These are phyloP conservation scores for Solenodon paradoxus DNA, from an alignment of 2,113 vertebrate species.

Conservation along the genomic window DNA sequence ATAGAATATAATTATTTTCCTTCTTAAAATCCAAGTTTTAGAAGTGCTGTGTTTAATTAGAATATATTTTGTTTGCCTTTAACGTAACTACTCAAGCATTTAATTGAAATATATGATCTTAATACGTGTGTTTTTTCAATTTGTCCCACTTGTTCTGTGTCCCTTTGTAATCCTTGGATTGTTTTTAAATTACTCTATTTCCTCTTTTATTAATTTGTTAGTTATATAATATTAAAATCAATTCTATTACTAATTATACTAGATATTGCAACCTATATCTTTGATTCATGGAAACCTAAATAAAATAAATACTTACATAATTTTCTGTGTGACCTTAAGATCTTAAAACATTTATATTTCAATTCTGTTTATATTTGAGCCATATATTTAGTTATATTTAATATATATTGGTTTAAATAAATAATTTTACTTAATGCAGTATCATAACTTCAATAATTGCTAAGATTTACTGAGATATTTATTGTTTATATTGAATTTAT, in stretches of 20 bases:
- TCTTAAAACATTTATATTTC: not conserved
- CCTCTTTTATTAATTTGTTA: constrained; percentile 22
- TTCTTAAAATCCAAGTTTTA: not conserved
- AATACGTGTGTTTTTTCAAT: not conserved
- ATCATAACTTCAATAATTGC: not conserved
- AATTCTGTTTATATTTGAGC: not conserved
- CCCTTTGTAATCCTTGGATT: not conserved
- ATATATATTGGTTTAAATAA: no score
- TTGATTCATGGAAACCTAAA: not conserved
- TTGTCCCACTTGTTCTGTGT: not conserved
- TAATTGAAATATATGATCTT: not conserved
- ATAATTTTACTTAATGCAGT: not conserved
- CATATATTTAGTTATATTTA: not conserved
- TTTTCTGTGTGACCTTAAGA: not conserved
- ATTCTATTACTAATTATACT: not conserved
- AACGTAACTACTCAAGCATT: not conserved
- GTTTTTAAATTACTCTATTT: not conserved
- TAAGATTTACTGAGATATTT: not conserved
- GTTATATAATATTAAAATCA: not conserved
- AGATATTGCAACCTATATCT: not conserved
- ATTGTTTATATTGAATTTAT: not conserved
- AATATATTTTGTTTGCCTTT: not conserved
- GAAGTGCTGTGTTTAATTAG: not conserved
- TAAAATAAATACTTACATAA: not conserved
- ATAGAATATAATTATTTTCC: not conserved